Evolutionary conservation across 2,888 invertebrate genomes (phyloP).

Genomic region (Apodemia hepburni): DNA sequence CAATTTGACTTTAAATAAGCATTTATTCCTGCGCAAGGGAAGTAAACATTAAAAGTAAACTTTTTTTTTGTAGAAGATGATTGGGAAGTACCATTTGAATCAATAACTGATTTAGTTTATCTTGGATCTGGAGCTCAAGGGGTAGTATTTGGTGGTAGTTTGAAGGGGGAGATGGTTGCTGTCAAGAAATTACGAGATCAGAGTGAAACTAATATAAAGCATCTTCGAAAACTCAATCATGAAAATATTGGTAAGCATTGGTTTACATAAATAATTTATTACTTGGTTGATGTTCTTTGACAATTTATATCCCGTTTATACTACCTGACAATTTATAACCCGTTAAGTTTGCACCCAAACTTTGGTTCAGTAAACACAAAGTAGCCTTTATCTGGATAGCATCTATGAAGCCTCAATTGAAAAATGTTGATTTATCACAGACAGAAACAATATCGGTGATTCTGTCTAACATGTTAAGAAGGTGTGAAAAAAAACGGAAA

Average conservation of each 20-base stretch:
- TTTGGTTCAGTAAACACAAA: too few species aligned
- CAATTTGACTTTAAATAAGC: too few species aligned
- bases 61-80: constrained; percentile 78
- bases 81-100: constrained; percentile 97
- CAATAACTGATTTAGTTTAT: constrained; percentile 92
- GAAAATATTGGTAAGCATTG: constrained; percentile 86
- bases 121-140: constrained; percentile 98
- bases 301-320: too few species aligned
- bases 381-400: too few species aligned
- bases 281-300: neutral
- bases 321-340: too few species aligned
- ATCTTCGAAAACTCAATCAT: constrained; percentile 94
- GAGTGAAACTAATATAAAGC: constrained; percentile 95
- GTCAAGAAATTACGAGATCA: constrained; percentile 97
- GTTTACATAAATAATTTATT: neutral
- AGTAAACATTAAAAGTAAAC: neutral
- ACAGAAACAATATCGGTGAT: too few species aligned
- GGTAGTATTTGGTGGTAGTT: constrained; percentile 93
- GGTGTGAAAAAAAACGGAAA: too few species aligned
- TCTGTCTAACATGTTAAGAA: too few species aligned
- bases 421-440: too few species aligned
- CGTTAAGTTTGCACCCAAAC: too few species aligned
- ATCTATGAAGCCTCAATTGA: too few species aligned
- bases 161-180: constrained; percentile 92
- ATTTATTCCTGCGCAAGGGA: neutral